Evolutionary conservation across 1,140 invertebrate species (phyloP).

Genomic region (Pogonomyrmex californicus): DNA sequence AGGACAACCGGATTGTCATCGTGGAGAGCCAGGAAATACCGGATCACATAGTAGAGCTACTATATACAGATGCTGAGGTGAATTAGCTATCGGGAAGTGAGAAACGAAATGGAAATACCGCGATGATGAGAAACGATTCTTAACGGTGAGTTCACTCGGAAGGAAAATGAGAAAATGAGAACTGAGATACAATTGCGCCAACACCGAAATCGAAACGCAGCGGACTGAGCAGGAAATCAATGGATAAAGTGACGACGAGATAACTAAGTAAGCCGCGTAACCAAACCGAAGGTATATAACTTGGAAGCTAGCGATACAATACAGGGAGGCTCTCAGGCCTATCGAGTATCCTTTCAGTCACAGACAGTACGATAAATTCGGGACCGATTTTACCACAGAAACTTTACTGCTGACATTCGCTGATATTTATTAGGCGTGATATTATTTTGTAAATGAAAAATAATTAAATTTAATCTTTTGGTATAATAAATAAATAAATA

Average conservation of each 20-base stretch:
- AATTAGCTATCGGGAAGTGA: slow-evolving; percentile 78
- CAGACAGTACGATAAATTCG: background rate
- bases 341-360: slow-evolving; percentile 1
- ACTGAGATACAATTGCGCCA: slow-evolving; percentile 13
- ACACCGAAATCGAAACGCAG: slow-evolving; percentile 30
- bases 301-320: slow-evolving; percentile 14
- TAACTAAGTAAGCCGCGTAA: background rate
- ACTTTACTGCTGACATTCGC: background rate
- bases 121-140: slow-evolving; percentile 6
- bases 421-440: background rate
- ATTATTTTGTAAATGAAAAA: background rate
- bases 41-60: slow-evolving; percentile 67
- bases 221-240: slow-evolving; percentile 8
- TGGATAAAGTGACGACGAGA: background rate
- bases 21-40: slow-evolving; percentile 16
- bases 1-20: slow-evolving; percentile 69
- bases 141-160: background rate
- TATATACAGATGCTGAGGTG: slow-evolving; percentile 80
- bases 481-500: too few species aligned
- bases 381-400: background rate
- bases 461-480: background rate
- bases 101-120: slow-evolving; percentile 72
- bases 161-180: slow-evolving; percentile 9
- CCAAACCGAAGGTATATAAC: background rate
- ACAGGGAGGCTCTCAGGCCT: background rate